Base-by-base conservation (phyloP, 2,113 vertebrate genomes). In the Indri indri region DNA sequence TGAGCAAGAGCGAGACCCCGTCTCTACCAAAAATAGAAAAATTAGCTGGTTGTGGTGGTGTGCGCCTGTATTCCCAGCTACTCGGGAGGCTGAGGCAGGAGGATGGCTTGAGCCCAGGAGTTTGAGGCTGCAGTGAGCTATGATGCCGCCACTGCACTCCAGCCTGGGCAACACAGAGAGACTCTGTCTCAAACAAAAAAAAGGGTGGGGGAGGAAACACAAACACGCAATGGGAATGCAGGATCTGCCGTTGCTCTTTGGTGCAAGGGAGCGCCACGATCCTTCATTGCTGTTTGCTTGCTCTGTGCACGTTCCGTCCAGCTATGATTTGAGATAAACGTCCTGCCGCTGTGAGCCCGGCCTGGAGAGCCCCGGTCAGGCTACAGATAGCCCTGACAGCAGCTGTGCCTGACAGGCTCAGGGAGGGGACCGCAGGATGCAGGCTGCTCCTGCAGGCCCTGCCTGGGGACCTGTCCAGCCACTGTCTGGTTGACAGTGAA, bases 181-280 rank as follows among this genome's bases (percentile, higher is more conserved):
- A 57, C 20, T 57, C 54, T 57, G 54, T 57, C 54, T 57, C 54
- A 57, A 54, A 54, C 4, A 59, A 59, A 59, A 25, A 61, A 59
- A 59, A 59, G 8, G 4, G 40, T 42, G 40, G 40, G 40, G 40
- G 25, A 61, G 59, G 59, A 61, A 61, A 63, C 11, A 20, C 57
- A 63, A 27, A 63, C 9, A 4, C 10, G 10, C 25, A 12, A 25
- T 63, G 59, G 59, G 54, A 57, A 57, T 20, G 6, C 54, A 57
- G 6, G 54, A 6, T 5, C 0, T 27, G 22, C 23, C 1, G 4
- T 5, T 71, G 17, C 6, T 42, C 13, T 12, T 16, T 66, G 59
- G 4, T 0, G 25, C 23, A 6, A 10, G 9, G 52, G 17, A 34
- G 59, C 3, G 3, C 3, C 20, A 1, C 0, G 0, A 2, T 18